Base-by-base conservation (phyloP, 2,888 invertebrate genomes). In the Zeuzera pyrina region DNA sequence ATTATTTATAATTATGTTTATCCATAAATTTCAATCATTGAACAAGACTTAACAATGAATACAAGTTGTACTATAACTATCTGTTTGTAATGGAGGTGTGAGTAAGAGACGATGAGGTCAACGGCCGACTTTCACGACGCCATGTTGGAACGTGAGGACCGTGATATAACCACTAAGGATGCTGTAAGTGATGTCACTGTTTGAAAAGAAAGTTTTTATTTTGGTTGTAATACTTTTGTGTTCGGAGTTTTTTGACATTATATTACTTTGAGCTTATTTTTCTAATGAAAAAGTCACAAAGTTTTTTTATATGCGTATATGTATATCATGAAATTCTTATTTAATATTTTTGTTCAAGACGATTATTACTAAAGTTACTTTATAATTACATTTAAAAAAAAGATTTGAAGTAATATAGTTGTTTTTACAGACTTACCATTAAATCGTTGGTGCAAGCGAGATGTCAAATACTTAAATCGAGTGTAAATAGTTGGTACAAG, bases 111-210 rank as follows among this genome's bases (percentile, higher is more conserved):
- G 48, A 48, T 47, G 62, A 56, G 69, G 59, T 68, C 62, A 44
- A 49, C 27, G 61, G 2, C 61, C 67, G 61, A 64, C 70, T 71
- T 69, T 71, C 71, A 41, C 63, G 35, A 38, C 46, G 39, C 57
- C 57, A 59, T 59, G 38, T 54, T 52, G 46, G 12, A 15, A 23
- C n/a, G n/a, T 25, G 13, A 32, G 26, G 15, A 25, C 13, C 24
- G 41, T 65, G 57, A 68, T 57, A 56, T 68, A 67, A 69, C 57
- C 49, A 41, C 43, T 43, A 54, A 59, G 62, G 65, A 61, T 63
- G 57, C 50, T 48, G 49, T 48, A 48, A 45, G 34, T 67, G 63
- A 67, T 57, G 66, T 65, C 64, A 65, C 31, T 39, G 40, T 23
- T 22, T 29, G 31, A 44, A 45, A 54, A 50, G 55, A 59, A 57